Conservation (phyloP, 2,888 invertebrate species). For the Empis stercorea region DNA sequence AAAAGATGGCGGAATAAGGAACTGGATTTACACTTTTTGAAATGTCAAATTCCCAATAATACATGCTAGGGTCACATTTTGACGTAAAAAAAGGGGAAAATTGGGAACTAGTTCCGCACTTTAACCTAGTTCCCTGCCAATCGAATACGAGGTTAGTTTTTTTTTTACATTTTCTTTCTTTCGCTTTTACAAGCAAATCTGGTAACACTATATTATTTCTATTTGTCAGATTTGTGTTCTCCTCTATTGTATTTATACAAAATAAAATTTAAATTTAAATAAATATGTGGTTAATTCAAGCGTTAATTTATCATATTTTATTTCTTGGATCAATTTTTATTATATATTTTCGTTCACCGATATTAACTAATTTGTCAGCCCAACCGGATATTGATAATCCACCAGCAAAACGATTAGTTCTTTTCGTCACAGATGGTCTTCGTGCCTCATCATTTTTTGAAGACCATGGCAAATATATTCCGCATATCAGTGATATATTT, state of each 20-base stretch:
- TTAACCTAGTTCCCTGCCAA: no score
- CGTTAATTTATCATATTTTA: slow-evolving; percentile 53
- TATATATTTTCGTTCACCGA: slow-evolving; percentile 83
- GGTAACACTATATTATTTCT: not conserved
- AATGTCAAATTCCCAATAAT: no score
- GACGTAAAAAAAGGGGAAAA: no score
- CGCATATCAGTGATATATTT: slow-evolving; percentile 25
- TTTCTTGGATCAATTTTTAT: slow-evolving; percentile 80
- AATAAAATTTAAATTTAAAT: not conserved
- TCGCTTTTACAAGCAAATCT: no score
- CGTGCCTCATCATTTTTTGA: slow-evolving; percentile 69
- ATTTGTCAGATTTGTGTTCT: not conserved
- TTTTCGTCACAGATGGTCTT: slow-evolving; percentile 87
- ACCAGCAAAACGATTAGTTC: slow-evolving; percentile 63
- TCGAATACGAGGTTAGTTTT: no score
- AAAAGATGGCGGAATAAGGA: no score
- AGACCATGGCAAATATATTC: slow-evolving; percentile 23
- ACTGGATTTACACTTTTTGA: no score
- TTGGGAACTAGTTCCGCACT: no score
- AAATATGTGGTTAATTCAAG: slow-evolving; percentile 28
- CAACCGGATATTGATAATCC: slow-evolving; percentile 39
- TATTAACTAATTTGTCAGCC: slow-evolving; percentile 55
- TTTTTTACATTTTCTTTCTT: not conserved
- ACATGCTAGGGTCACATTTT: no score
- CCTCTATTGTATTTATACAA: not conserved